Evolutionary conservation across 1,140 invertebrate genomes (phyloP).

Genomic region (Atta cephalotes): DNA sequence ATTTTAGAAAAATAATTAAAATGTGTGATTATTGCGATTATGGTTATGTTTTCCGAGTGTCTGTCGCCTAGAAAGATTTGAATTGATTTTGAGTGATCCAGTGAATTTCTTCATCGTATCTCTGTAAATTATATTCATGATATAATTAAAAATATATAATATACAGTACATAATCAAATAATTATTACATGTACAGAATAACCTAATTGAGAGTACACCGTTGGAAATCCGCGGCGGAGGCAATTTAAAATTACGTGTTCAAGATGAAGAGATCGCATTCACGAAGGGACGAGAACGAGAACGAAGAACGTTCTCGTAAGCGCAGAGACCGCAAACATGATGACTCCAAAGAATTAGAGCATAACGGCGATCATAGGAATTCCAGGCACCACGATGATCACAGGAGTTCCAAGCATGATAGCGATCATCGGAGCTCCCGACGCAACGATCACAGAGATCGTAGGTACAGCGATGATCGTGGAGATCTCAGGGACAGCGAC

Average conservation of each 20-base stretch:
- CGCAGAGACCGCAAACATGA: constrained; percentile 1
- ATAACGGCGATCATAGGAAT: not conserved
- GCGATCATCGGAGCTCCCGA: not conserved
- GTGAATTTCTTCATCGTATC: not conserved
- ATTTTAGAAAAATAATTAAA: not conserved
- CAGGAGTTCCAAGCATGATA: not conserved
- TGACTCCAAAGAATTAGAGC: not conserved
- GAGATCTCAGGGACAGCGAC: not conserved
- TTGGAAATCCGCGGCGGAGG: not conserved
- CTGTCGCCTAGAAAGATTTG: too few relatives aligned
- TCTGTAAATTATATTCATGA: not conserved
- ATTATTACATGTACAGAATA: too few relatives aligned
- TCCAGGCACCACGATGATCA: not conserved
- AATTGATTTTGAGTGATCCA: too few relatives aligned
- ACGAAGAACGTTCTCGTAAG: constrained; percentile 18
- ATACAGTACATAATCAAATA: too few relatives aligned
- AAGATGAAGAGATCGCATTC: constrained; percentile 86
- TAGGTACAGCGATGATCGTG: not conserved
- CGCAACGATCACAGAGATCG: not conserved
- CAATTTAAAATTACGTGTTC: not conserved
- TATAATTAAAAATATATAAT: too few relatives aligned
- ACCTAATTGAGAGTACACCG: not conserved
- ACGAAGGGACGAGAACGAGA: constrained; percentile 15
- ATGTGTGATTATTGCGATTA: too few relatives aligned
- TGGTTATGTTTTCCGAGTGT: too few relatives aligned